phyloP scores from a whole-genome alignment of 2,113 vertebrate species.

The Bos indicus region DNA sequence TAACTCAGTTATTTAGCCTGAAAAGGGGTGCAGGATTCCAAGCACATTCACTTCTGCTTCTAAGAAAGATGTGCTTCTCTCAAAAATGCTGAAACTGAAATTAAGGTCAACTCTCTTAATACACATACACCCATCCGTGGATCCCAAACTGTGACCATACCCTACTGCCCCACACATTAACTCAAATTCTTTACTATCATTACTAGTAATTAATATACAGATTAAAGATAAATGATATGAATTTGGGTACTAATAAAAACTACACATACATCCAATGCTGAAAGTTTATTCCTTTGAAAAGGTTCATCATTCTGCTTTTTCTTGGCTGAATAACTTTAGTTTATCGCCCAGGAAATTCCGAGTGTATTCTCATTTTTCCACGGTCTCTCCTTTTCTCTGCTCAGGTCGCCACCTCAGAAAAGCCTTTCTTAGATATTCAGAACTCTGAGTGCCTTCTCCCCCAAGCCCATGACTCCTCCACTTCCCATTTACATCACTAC shows the following conservation, averaged over 20 bases:
- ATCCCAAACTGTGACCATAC: not conserved
- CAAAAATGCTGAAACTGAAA: not conserved
- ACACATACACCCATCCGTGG: not conserved
- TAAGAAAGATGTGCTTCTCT: not conserved
- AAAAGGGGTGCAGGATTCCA: not conserved
- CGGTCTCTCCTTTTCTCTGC: not conserved
- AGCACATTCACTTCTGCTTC: not conserved
- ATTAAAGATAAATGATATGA: not conserved
- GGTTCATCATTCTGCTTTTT: not conserved
- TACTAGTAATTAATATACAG: not conserved
- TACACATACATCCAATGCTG: not conserved
- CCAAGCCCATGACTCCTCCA: not conserved
- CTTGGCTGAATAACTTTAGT: not conserved
- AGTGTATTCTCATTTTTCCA: not conserved
- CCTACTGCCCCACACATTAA: not conserved
- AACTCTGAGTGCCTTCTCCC: not conserved
- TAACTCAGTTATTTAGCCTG: not conserved
- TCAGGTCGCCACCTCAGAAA: not conserved
- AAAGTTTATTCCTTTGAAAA: slow-evolving; percentile 27
- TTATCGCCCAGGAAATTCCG: not conserved
- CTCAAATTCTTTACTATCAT: not conserved
- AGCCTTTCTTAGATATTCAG: not conserved
- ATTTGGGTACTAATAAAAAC: not conserved
- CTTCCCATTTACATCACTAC: not conserved
- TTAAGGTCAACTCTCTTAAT: not conserved